Base-by-base conservation (phyloP, 1,140 invertebrate genomes). In the Bombus vancouverensis region DNA sequence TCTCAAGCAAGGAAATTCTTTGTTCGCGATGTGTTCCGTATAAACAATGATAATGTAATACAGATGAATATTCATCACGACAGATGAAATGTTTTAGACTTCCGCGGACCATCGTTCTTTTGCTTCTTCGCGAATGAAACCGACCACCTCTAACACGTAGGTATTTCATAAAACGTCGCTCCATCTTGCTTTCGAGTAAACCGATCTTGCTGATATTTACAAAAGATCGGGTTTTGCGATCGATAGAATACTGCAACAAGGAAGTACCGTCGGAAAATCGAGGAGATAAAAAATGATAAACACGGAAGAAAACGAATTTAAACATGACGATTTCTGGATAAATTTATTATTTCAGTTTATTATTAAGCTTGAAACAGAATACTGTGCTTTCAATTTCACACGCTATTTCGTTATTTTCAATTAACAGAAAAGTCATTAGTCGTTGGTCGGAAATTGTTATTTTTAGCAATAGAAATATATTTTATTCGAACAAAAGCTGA, bases 11-110 rank as follows among this genome's bases (percentile, higher is more conserved):
- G 74, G n/a, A 59, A 59, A 78, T 78, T 59, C 65, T 71, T 79
- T 79, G 62, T 79, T 44, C 77, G 5, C 74, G n/a, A 66, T 32
- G 42, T 47, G 42, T 79, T 68, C 32, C 22, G 42, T 66, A 44
- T 28, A 79, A 79, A 68, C 53, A 39, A 53, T 34, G 81, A 70
- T 83, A 70, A 83, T 83, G 65, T 39, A 37, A 42, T 44, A 18
- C 44, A n/a, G 37, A 44, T 78, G 82, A 66, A 84, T 84, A 84
- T 84, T 84, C 82, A 78, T 71, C 13, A 5, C 44, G 44, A 39
- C 62, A 37, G 44, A 42, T 47, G 59, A 78, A 83, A 70, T 70
- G 76, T 83, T 77, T 18, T 42, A n/a, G 34, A 78, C 28, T 77
- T 78, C 68, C 39, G 47, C 15, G 12, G 34, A 12, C 32, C 32